These are phyloP conservation scores for Sebastes fasciatus DNA, from an alignment of 2,113 vertebrate genomes.

Conservation along the genomic window DNA sequence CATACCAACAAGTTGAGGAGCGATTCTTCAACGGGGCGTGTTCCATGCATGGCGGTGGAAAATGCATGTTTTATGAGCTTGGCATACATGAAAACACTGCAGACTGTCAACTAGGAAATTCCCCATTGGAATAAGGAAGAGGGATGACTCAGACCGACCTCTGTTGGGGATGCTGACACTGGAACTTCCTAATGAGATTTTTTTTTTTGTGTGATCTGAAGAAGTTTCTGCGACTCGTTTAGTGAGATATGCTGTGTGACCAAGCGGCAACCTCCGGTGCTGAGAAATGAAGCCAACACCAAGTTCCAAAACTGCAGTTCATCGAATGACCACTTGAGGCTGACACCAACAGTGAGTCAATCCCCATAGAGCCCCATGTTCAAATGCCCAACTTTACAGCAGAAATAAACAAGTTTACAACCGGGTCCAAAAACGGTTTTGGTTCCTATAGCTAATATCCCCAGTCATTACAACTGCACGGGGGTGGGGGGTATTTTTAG, in stretches of 20 bases:
- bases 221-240: background rate
- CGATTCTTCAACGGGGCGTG: constrained; percentile 52
- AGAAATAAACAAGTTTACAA: too few species aligned
- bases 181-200: constrained; percentile 6
- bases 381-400: too few species aligned
- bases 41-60: constrained; percentile 41
- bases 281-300: too few species aligned
- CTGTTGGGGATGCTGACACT: constrained; percentile 5
- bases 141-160: constrained; percentile 10
- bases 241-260: background rate
- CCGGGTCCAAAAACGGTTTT: too few species aligned
- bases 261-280: too few species aligned
- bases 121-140: constrained; percentile 27
- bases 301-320: too few species aligned
- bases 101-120: constrained; percentile 38
- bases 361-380: too few species aligned
- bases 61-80: constrained; percentile 74
- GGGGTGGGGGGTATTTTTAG: too few species aligned
- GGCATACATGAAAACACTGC: constrained; percentile 58
- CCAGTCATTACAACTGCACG: too few species aligned
- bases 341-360: too few species aligned
- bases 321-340: too few species aligned
- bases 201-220: background rate
- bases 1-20: constrained; percentile 73
- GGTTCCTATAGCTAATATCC: too few species aligned